Conservation (phyloP, 2,113 vertebrate species). For the Nycticebus coucang region DNA sequence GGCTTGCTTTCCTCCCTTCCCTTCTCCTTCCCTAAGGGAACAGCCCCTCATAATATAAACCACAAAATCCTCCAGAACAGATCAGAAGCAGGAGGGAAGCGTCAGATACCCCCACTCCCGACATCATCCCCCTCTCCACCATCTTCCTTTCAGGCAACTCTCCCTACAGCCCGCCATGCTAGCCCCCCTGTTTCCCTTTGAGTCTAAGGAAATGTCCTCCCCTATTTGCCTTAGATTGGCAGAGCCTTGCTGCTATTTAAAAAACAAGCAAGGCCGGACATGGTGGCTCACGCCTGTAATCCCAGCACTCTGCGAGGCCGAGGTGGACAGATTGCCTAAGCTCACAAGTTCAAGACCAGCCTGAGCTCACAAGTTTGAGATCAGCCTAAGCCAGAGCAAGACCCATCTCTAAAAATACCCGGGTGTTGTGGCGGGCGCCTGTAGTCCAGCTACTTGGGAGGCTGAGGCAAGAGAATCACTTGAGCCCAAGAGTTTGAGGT, state of each 20-base stretch:
- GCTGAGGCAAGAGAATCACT: too few species aligned
- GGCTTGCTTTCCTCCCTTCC: background rate
- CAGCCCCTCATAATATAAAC: background rate
- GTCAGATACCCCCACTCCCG: background rate
- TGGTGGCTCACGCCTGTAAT: too few species aligned
- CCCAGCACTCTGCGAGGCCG: too few species aligned
- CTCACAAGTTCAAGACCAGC: too few species aligned
- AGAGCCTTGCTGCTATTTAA: background rate
- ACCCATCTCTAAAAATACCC: too few species aligned
- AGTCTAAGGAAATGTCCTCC: background rate
- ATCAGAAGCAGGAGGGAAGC: background rate
- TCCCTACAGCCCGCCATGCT: background rate
- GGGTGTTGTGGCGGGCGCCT: too few species aligned
- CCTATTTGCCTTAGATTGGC: background rate
- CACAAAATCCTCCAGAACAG: background rate
- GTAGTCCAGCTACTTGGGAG: too few species aligned
- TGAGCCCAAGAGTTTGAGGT: too few species aligned
- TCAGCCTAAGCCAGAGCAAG: too few species aligned
- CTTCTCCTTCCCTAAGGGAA: background rate
- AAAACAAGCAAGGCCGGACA: background rate
- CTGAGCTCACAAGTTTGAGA: too few species aligned
- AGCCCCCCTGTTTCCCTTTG: background rate
- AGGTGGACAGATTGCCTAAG: too few species aligned
- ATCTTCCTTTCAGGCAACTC: background rate
- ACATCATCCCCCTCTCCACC: background rate